phyloP scores from a whole-genome alignment of 1,140 invertebrate species.

The Macrotrachela quadricornifera region DNA sequence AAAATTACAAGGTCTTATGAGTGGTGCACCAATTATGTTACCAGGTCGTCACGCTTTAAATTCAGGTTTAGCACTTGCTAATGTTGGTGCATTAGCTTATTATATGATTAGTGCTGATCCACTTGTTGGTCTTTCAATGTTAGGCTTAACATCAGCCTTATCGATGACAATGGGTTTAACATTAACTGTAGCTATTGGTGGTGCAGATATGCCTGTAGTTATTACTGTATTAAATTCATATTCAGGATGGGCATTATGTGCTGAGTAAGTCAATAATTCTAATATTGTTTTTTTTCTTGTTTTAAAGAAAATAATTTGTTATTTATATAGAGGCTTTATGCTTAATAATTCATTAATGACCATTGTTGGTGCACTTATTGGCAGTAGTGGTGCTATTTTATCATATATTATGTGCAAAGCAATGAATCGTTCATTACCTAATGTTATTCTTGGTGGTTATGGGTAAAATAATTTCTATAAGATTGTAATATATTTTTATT shows the following conservation, averaged over 20 bases:
- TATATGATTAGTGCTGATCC: constrained; percentile 44
- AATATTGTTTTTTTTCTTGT: no score
- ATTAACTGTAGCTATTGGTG: constrained; percentile 52
- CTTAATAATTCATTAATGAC: constrained; percentile 76
- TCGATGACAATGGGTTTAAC: constrained; percentile 60
- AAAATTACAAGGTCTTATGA: constrained; percentile 58
- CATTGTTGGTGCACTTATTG: constrained; percentile 67
- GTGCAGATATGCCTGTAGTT: constrained; percentile 76
- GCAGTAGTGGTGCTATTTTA: constrained; percentile 67
- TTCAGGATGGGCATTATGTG: constrained; percentile 57
- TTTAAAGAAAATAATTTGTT: no score
- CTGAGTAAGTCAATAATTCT: constrained; percentile 35
- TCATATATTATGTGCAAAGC: constrained; percentile 88
- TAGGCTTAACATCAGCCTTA: constrained; percentile 49
- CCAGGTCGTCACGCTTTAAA: constrained; percentile 63
- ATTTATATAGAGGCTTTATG: constrained; percentile 48
- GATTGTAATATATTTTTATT: no score
- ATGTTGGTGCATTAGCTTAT: constrained; percentile 46
- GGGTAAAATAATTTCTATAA: constrained; percentile 24
- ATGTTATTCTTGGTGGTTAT: constrained; percentile 68
- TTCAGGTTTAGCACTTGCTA: constrained; percentile 41
- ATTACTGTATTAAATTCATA: constrained; percentile 70
- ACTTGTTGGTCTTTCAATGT: constrained; percentile 40
- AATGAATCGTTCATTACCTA: constrained; percentile 69
- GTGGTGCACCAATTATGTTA: constrained; percentile 51